Percentiles rank a stretch among this genome's conserved stretches.
Conservation (phyloP, 2,797 vertebrate species). For the Ambastaia sidthimunki region DNA sequence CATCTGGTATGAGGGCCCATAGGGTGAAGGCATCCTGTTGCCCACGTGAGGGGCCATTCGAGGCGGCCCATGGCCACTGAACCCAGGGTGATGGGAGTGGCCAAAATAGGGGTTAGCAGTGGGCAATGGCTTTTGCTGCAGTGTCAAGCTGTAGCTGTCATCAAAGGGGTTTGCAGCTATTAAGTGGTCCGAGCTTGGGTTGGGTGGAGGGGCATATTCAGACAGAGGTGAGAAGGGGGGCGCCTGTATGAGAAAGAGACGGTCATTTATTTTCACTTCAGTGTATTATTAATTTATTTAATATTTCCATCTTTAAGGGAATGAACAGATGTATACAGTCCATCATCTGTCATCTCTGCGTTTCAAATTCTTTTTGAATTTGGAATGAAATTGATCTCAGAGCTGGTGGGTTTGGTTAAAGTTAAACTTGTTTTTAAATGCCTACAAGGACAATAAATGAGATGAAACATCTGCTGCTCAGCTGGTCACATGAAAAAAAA, state of each 20-base stretch:
- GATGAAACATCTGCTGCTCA: too few species aligned
- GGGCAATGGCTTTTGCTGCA: constrained; percentile 78
- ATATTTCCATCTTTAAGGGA: too few species aligned
- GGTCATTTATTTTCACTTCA: neutral
- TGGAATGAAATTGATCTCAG: too few species aligned
- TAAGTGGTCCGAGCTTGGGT: constrained; percentile 84
- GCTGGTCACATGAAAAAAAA: too few species aligned
- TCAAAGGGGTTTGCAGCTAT: constrained; percentile 88
- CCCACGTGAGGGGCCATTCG: constrained; percentile 80
- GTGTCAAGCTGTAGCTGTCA: constrained; percentile 80
- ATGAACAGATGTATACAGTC: too few species aligned
- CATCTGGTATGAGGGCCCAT: constrained; percentile 76
- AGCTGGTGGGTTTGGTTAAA: too few species aligned
- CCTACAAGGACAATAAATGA: too few species aligned
- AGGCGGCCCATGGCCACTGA: constrained; percentile 77
- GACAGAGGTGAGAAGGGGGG: constrained; percentile 77
- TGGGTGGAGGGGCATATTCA: constrained; percentile 85
- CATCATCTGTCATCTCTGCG: too few species aligned
- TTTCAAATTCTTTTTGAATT: too few species aligned
- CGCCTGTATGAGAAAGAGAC: constrained; percentile 66
- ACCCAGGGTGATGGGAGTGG: constrained; percentile 74
- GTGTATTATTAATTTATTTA: too few species aligned
- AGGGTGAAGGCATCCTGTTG: constrained; percentile 76
- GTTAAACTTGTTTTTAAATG: too few species aligned
- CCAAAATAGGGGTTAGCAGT: constrained; percentile 74